Base-by-base conservation (phyloP, 2,888 invertebrate species). In the Athalia cordata region DNA sequence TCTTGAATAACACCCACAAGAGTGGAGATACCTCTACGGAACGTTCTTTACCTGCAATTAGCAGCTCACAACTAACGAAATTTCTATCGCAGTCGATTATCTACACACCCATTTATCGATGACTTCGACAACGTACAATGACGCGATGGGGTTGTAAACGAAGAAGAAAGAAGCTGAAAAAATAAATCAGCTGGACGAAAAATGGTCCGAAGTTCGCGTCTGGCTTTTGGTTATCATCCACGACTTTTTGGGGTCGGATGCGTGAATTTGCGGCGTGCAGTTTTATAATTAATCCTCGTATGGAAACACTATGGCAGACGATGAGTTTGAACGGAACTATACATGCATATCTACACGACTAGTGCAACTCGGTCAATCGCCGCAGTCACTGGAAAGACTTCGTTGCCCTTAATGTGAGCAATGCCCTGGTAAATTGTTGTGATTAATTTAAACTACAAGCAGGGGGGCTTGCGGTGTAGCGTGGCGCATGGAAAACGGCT, bases 391-490 rank as follows among this genome's bases (percentile, higher is more conserved):
- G 59, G 29, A 72, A 72, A 45, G 57, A 72, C 72, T 72, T 61
- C 72, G 72, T 59, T 72, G 72, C 47, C 72, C 47, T n/a, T 72
- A 72, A 72, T 72, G 72, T 61, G 59, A 15, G 49, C 72, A 72
- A 72, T 72, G 72, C 59, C 43, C 45, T 47, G 72, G 72, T 47
- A 59, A 72, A 72, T 72, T 59, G 59, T 59, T 72, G 57, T 59
- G 52, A 72, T 72, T 57, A 68, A 68, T 55, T 55, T 52, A 68
- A 68, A 52, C 59, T 61, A 59, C 8, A 4, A 45, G 59, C 72
- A 57, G 13, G 57, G 57, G 57, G 45, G 59, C 52, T 29, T 29
- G 29, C 29, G 29, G 29, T 29, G 29, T 29, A 2, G 29, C 29
- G 29, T 29, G 29, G 29, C 29, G 29, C 29, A 29, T 29, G 29